A percentile compares a stretch with the other conserved stretches of the same genome.
These are phyloP conservation scores for Drosophila niveifrons DNA, from an alignment of 2,888 invertebrate species.

Conservation along the genomic window DNA sequence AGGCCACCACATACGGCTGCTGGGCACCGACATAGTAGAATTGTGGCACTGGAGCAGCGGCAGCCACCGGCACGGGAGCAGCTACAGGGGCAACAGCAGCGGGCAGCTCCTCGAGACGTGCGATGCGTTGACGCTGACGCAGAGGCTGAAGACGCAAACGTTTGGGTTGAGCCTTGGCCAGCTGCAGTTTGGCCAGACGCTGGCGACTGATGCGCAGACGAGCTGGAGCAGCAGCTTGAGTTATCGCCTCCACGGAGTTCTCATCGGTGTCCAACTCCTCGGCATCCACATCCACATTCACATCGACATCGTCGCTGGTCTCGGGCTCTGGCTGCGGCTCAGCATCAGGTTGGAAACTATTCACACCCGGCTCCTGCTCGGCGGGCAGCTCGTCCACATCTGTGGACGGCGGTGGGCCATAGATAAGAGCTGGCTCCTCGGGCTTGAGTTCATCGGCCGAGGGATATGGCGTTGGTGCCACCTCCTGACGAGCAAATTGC, in stretches of 20 bases:
- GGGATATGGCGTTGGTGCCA: slow-evolving; percentile 75
- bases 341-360: slow-evolving; percentile 60
- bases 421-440: slow-evolving; percentile 71
- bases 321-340: slow-evolving; percentile 54
- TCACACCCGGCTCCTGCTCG: slow-evolving; percentile 40
- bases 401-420: slow-evolving; percentile 76
- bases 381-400: slow-evolving; percentile 59
- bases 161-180: slow-evolving; percentile 45
- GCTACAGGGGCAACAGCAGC: slow-evolving; percentile 43
- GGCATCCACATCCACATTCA: slow-evolving; percentile 42
- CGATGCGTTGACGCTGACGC: slow-evolving; percentile 42
- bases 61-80: slow-evolving; percentile 41
- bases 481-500: slow-evolving; percentile 67
- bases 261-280: slow-evolving; percentile 70
- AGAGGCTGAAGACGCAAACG: slow-evolving; percentile 32
- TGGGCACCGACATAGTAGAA: slow-evolving; percentile 70
- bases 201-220: slow-evolving; percentile 61
- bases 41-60: slow-evolving; percentile 52
- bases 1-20: slow-evolving; percentile 70
- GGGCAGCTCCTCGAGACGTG: slow-evolving; percentile 69
- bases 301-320: slow-evolving; percentile 5
- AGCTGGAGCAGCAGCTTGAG: slow-evolving; percentile 47
- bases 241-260: slow-evolving; percentile 57
- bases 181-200: slow-evolving; percentile 56
- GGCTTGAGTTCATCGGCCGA: slow-evolving; percentile 78